These are phyloP conservation scores for Pocillopora verrucosa DNA, from an alignment of 64 coral and sea anemone genomes.

Conservation along the genomic window DNA sequence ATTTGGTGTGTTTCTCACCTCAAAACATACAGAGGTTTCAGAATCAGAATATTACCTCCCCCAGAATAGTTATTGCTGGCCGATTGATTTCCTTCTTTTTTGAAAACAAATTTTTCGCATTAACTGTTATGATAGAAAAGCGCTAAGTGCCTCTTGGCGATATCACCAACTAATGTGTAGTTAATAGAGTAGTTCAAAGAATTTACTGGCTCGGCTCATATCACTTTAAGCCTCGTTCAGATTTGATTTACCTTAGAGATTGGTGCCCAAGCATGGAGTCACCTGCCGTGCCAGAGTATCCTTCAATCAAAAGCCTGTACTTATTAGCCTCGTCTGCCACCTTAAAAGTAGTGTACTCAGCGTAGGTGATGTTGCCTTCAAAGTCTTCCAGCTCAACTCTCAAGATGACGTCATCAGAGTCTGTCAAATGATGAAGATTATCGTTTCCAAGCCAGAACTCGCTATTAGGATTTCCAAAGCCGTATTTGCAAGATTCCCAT, in stretches of 20 bases:
- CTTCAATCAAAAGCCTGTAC: conserved; percentile 27
- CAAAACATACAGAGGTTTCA: too few relatives aligned
- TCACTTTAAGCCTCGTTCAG: too few relatives aligned
- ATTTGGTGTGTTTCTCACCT: too few relatives aligned
- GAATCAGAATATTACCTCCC: too few relatives aligned
- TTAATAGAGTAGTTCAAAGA: too few relatives aligned
- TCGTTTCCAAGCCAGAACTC: conserved; percentile 49
- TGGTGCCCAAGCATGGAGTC: not conserved
- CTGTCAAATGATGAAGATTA: conserved; percentile 52
- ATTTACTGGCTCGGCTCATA: too few relatives aligned
- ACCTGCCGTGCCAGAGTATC: not conserved
- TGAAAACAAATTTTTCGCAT: too few relatives aligned
- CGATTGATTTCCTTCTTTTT: too few relatives aligned
- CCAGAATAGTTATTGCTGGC: too few relatives aligned
- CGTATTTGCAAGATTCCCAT: conserved; percentile 63
- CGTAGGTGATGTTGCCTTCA: conserved; percentile 16
- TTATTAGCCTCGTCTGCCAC: conserved; percentile 42
- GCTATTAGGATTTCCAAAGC: conserved; percentile 55
- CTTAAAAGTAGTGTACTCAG: conserved; percentile 41
- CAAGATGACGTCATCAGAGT: conserved; percentile 6
- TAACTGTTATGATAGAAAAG: too few relatives aligned
- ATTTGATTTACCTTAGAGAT: not conserved
- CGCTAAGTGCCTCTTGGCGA: too few relatives aligned
- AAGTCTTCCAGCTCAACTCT: conserved; percentile 54
- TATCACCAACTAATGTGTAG: too few relatives aligned